A percentile compares a stretch with the other conserved stretches of the same genome.
Evolutionary conservation across 2,113 vertebrate genomes (phyloP).

Genomic region (Sterna hirundo): DNA sequence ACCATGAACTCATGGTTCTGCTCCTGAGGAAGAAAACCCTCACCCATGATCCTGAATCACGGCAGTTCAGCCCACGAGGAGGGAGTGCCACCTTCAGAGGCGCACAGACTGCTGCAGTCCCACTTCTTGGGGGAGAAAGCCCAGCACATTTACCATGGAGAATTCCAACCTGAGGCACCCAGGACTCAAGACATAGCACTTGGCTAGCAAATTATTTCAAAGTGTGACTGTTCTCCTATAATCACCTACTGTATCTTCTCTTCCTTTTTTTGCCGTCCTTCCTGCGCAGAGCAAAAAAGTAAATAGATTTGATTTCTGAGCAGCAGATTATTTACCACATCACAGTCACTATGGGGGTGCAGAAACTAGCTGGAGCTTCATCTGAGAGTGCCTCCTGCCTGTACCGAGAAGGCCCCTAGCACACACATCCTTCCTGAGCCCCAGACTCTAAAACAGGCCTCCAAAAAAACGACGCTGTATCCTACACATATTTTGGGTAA

Average conservation of each 20-base stretch:
- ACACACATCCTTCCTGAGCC: not conserved
- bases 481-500: not conserved
- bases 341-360: not conserved
- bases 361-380: not conserved
- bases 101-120: not conserved
- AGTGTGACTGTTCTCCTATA: not conserved
- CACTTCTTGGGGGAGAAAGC: not conserved
- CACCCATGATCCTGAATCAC: no score
- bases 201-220: not conserved
- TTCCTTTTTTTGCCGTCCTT: not conserved
- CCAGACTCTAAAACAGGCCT: not conserved
- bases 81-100: not conserved
- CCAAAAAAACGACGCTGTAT: not conserved
- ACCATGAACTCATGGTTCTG: not conserved
- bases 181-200: not conserved
- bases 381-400: not conserved
- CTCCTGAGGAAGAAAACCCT: not conserved
- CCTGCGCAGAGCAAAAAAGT: not conserved
- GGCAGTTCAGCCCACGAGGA: not conserved
- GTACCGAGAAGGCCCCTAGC: not conserved
- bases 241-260: not conserved
- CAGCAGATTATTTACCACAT: not conserved
- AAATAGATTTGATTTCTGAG: not conserved
- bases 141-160: not conserved
- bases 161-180: not conserved